Base-by-base conservation (phyloP, 2,888 invertebrate genomes). In the Heliothis peltigera region DNA sequence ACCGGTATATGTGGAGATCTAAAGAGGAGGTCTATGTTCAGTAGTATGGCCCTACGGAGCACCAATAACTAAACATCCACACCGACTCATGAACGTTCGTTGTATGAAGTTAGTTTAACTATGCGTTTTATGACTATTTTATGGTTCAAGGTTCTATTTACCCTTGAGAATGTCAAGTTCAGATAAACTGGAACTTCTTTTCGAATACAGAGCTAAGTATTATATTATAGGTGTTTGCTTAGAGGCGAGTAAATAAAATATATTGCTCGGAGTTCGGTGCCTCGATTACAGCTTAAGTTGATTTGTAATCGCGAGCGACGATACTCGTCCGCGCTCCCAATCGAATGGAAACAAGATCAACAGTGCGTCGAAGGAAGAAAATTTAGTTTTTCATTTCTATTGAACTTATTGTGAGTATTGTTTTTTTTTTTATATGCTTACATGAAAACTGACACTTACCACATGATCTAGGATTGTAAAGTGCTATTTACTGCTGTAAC, bases 271-370 rank as follows among this genome's bases (percentile, higher is more conserved):
- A 8, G 48, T 53, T 35, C 49, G 10, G 48, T 51, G 42, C 47
- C 54, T 54, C 54, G 42, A 64, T 42, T 42, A 39, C 17, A 49
- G 12, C 47, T 53, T 17, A 68, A 69, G 79, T 71, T 64, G 35
- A 62, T 58, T 32, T n/a, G 61, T 60, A 59, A 52, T 57, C 51
- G 71, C 17, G 61, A 47, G 43, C 39, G 64, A 28, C 15, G 57
- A 18, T 48, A 71, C 72, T 46, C 74, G 77, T 57, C 17, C 18
- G 57, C 57, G 22, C 10, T 8, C n/a, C n/a, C n/a, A n/a, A n/a
- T 44, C 39, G 18, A 0, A 32, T 56, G 18, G 12, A 35, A 18
- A 28, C 25, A 21, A 7, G 15, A 53, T 53, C 25, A 42, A 46
- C 17, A 12, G 55, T 32, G 63, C 53, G 35, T 35, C 15, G 6